Evolutionary conservation across 1,140 invertebrate genomes (phyloP).

Genomic region (Drosophila paulistorum): DNA sequence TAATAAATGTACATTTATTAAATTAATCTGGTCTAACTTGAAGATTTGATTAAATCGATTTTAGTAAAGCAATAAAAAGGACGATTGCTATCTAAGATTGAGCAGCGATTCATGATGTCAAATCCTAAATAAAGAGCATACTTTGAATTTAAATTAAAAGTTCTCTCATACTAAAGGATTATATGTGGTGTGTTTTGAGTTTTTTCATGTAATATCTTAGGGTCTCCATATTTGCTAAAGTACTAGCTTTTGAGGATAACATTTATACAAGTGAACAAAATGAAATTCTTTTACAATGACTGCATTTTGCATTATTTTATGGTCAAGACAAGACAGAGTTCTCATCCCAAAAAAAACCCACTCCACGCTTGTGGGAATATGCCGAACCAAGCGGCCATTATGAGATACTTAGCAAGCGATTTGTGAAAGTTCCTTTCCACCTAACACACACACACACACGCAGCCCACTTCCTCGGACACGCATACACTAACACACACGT

Average conservation of each 20-base stretch:
- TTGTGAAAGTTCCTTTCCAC: constrained; percentile 47
- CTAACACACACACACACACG: constrained; percentile 22
- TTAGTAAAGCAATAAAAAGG: too few relatives aligned
- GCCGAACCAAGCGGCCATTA: constrained; percentile 43
- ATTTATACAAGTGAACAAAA: not conserved
- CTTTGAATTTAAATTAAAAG: too few relatives aligned
- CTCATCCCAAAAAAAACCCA: not conserved
- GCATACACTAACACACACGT: constrained; percentile 10
- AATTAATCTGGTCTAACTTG: too few relatives aligned
- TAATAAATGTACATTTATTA: too few relatives aligned
- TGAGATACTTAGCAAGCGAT: constrained; percentile 60
- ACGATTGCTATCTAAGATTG: too few relatives aligned
- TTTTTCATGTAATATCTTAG: too few relatives aligned
- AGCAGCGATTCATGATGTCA: too few relatives aligned
- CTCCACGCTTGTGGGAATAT: constrained; percentile 33
- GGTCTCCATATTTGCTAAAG: not conserved
- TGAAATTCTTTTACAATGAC: not conserved
- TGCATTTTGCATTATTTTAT: constrained; percentile 14
- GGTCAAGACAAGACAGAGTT: not conserved
- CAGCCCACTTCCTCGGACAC: not conserved
- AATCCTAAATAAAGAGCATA: too few relatives aligned
- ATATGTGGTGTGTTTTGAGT: too few relatives aligned
- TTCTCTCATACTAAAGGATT: too few relatives aligned
- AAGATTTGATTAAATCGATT: too few relatives aligned
- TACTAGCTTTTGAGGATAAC: not conserved